A percentile compares a stretch with the other conserved stretches of the same genome.
These are phyloP conservation scores for Oceanodroma tethys DNA, from an alignment of 2,113 vertebrate genomes.

Conservation along the genomic window DNA sequence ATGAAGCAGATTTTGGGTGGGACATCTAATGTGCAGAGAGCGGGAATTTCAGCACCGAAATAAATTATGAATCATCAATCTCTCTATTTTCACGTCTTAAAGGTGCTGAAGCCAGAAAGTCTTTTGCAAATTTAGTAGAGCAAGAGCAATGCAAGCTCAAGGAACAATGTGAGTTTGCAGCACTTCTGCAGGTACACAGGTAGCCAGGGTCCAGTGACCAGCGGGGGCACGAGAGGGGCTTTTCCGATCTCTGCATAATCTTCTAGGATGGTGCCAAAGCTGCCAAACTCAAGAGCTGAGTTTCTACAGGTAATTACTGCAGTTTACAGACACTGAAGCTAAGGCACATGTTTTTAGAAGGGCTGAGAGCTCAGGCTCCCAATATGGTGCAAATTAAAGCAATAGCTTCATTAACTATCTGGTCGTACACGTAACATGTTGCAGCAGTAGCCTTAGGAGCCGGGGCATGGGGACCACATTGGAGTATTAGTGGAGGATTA, in stretches of 20 bases:
- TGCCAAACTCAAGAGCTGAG: neutral
- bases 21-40: neutral
- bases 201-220: neutral
- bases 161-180: accelerated
- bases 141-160: neutral
- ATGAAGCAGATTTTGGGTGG: neutral
- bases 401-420: neutral
- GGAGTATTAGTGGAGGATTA: neutral
- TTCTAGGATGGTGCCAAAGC: neutral
- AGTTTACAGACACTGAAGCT: neutral
- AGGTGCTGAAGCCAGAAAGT: neutral
- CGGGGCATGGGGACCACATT: accelerated
- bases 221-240: neutral
- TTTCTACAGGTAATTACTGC: neutral
- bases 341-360: neutral
- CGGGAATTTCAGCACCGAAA: neutral
- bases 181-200: neutral
- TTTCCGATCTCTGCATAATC: neutral
- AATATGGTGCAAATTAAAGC: neutral
- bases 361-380: neutral
- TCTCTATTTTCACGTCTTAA: neutral
- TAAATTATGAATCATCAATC: neutral
- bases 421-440: neutral
- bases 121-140: neutral
- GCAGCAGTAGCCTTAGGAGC: neutral